These are phyloP conservation scores for Hyperoplus lanceolatus DNA, from an alignment of 2,797 vertebrate species.

Conservation along the genomic window DNA sequence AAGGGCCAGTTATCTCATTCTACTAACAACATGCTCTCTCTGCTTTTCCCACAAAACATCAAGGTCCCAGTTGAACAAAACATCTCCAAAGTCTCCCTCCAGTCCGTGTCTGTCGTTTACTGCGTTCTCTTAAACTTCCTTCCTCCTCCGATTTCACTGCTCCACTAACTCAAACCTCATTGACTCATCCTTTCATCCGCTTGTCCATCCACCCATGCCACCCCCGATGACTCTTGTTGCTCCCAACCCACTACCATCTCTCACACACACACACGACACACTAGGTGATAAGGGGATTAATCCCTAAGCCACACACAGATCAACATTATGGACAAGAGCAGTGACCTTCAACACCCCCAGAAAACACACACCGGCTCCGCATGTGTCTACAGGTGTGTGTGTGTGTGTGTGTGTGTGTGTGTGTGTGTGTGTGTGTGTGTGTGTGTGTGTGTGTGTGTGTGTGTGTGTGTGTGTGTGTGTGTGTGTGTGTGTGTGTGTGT, in stretches of 20 bases:
- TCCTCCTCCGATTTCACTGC: background rate
- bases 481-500: constrained; percentile 25
- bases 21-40: background rate
- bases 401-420: too few relatives aligned
- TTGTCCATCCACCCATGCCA: constrained; percentile 30
- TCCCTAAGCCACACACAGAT: constrained; percentile 69
- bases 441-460: constrained; percentile 13
- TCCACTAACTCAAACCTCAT: background rate
- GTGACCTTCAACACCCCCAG: constrained; percentile 68
- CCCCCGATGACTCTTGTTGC: constrained; percentile 18
- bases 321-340: constrained; percentile 51
- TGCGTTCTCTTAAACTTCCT: background rate
- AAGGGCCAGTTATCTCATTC: constrained; percentile 10
- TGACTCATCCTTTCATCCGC: background rate
- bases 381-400: constrained; percentile 20
- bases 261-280: constrained; percentile 38
- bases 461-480: background rate
- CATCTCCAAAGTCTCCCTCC: background rate
- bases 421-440: constrained; percentile 12
- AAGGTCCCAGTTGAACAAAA: background rate
- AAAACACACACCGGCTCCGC: constrained; percentile 45
- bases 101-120: background rate
- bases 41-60: background rate
- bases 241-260: constrained; percentile 29
- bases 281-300: constrained; percentile 72